A percentile compares a stretch with the other conserved stretches of the same genome.
phyloP scores from a whole-genome alignment of 2,113 vertebrate genomes.

The Microcebus lehilahytsara region DNA sequence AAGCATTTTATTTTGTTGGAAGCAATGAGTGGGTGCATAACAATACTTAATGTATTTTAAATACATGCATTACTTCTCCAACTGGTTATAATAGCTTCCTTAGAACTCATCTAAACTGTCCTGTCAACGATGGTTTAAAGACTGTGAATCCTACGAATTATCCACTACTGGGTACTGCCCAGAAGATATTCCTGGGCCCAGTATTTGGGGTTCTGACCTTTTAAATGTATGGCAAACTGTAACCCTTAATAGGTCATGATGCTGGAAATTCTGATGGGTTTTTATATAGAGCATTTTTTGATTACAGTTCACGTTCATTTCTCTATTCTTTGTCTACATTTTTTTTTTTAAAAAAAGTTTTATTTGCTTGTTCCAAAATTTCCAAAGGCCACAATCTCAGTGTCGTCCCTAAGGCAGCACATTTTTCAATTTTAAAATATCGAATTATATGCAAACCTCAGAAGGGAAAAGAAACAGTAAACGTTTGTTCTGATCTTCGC shows the following conservation, averaged over 20 bases:
- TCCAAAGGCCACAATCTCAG: slow-evolving; percentile 41
- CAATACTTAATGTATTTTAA: slow-evolving; percentile 69
- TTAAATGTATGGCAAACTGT: slow-evolving; percentile 52
- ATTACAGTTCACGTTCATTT: not conserved
- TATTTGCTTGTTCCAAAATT: slow-evolving; percentile 41
- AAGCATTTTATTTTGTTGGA: slow-evolving; percentile 53
- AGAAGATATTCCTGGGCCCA: not conserved
- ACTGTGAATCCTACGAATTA: slow-evolving; percentile 62
- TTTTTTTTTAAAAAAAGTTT: too few relatives aligned
- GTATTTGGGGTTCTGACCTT: not conserved
- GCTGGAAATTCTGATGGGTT: slow-evolving; percentile 6
- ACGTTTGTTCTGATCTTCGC: slow-evolving; percentile 27
- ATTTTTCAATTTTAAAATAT: slow-evolving; percentile 67
- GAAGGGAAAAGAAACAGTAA: slow-evolving; percentile 40
- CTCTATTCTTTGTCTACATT: not conserved
- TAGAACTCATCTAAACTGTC: slow-evolving; percentile 71
- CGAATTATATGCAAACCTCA: slow-evolving; percentile 47
- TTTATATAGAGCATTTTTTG: not conserved
- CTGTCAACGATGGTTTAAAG: slow-evolving; percentile 43
- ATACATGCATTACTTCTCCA: slow-evolving; percentile 58
- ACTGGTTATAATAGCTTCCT: slow-evolving; percentile 48
- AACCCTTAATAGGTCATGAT: not conserved
- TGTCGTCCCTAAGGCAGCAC: not conserved
- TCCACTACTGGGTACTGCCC: slow-evolving; percentile 34
- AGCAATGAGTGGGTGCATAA: not conserved